phyloP scores from a whole-genome alignment of 2,113 vertebrate genomes.

The Orthochromis indermauri region DNA sequence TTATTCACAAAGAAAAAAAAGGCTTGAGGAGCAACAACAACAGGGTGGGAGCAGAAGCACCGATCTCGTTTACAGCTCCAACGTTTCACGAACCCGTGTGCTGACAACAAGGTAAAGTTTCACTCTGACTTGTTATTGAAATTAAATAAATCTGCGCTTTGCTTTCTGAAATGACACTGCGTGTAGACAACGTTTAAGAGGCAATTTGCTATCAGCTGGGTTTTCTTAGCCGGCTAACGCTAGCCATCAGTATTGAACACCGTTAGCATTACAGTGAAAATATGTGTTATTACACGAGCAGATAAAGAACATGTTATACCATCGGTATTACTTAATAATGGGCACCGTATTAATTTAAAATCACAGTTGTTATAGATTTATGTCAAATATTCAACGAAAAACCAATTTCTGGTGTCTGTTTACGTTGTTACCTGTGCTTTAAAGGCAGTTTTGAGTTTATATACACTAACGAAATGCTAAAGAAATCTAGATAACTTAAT shows the following conservation, averaged over 20 bases:
- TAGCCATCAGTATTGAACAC: background rate
- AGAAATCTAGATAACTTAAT: background rate
- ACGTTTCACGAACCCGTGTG: background rate
- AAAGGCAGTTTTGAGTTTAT: background rate
- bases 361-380: background rate
- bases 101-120: conserved; percentile 47
- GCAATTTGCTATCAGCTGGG: background rate
- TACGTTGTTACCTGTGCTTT: background rate
- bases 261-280: background rate
- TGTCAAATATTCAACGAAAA: background rate
- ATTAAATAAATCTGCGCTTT: background rate
- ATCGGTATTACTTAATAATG: too few relatives aligned
- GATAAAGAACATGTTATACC: background rate
- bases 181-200: background rate
- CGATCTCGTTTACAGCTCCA: background rate
- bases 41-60: conserved; percentile 41
- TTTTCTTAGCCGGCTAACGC: conserved; percentile 23
- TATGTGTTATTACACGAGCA: background rate
- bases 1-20: conserved; percentile 64
- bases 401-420: background rate
- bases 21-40: conserved; percentile 38
- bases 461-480: background rate
- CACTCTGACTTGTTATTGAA: rapidly evolving
- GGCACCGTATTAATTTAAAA: background rate
- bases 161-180: background rate